These are phyloP conservation scores for Lagorchestes hirsutus DNA, from an alignment of 2,797 vertebrate species.

Conservation along the genomic window DNA sequence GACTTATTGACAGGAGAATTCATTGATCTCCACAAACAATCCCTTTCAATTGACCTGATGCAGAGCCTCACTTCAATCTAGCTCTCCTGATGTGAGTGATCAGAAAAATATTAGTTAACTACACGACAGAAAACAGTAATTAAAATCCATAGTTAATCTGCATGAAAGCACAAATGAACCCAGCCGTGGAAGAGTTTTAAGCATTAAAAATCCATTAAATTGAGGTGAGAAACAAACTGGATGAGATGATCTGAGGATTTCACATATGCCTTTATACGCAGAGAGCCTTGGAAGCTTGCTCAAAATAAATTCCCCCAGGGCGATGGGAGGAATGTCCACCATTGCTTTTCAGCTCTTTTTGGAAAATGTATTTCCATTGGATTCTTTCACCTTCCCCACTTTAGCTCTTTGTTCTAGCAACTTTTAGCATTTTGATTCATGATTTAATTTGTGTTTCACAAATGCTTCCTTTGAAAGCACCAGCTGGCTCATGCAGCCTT, in stretches of 20 bases:
- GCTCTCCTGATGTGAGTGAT: constrained; percentile 14
- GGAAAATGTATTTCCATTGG: constrained; percentile 40
- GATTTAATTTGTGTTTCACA: constrained; percentile 42
- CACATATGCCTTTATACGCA: constrained; percentile 38
- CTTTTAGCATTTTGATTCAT: constrained; percentile 52
- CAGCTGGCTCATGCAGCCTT: background rate
- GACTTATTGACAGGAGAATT: constrained; percentile 44
- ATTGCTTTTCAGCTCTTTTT: constrained; percentile 24
- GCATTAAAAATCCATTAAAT: constrained; percentile 58
- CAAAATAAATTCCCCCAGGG: background rate
- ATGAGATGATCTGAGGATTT: background rate
- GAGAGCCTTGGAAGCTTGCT: background rate
- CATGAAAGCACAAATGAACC: constrained; percentile 61
- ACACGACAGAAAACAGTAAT: constrained; percentile 53
- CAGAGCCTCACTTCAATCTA: constrained; percentile 20
- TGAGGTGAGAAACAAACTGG: background rate
- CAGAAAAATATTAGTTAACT: constrained; percentile 69
- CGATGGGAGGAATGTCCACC: accelerated
- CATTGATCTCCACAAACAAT: constrained; percentile 42
- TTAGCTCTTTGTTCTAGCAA: constrained; percentile 29
- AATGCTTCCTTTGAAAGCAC: constrained; percentile 36
- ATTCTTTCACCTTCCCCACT: background rate
- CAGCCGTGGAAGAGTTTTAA: constrained; percentile 23
- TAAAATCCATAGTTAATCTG: constrained; percentile 68
- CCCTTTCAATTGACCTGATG: constrained; percentile 33